phyloP scores from a whole-genome alignment of 2,113 vertebrate genomes.

The Melierax canorus region DNA sequence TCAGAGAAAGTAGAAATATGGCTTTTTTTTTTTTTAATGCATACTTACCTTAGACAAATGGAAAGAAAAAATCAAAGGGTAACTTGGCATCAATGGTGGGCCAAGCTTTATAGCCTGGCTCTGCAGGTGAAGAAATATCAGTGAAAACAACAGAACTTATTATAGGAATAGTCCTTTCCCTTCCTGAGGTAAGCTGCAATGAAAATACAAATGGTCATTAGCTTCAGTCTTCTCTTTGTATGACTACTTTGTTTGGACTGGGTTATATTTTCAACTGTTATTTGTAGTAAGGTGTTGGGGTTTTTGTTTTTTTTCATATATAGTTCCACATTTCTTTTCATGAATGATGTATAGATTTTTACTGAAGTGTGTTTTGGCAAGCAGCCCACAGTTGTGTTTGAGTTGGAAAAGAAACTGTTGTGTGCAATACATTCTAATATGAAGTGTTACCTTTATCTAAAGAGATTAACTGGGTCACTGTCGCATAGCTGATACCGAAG shows the following conservation, averaged over 20 bases:
- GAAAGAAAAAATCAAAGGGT: conserved; percentile 92
- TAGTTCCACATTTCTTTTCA: neutral
- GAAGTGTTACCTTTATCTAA: neutral
- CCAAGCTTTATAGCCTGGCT: conserved; percentile 81
- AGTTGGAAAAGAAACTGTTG: neutral
- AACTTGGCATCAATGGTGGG: conserved; percentile 86
- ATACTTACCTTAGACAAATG: conserved; percentile 80
- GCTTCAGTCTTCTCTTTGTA: neutral
- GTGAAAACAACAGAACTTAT: conserved; percentile 80
- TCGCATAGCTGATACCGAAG: neutral
- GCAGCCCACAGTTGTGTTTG: neutral
- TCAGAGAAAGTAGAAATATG: neutral
- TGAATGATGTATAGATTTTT: neutral
- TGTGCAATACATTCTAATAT: neutral
- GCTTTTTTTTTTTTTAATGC: neutral
- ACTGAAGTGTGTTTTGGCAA: neutral
- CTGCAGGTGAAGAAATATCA: conserved; percentile 81
- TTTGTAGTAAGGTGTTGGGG: neutral
- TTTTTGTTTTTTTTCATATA: neutral
- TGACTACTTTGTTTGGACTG: neutral
- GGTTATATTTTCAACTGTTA: neutral
- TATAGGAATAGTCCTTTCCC: conserved; percentile 64
- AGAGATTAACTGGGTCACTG: neutral
- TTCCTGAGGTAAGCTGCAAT: conserved; percentile 60
- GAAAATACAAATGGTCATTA: neutral